Evolutionary conservation across 2,797 vertebrate genomes (phyloP), one percentile per base, ranked within the genome.

Genomic region (Onychomys leucogaster): DNA sequence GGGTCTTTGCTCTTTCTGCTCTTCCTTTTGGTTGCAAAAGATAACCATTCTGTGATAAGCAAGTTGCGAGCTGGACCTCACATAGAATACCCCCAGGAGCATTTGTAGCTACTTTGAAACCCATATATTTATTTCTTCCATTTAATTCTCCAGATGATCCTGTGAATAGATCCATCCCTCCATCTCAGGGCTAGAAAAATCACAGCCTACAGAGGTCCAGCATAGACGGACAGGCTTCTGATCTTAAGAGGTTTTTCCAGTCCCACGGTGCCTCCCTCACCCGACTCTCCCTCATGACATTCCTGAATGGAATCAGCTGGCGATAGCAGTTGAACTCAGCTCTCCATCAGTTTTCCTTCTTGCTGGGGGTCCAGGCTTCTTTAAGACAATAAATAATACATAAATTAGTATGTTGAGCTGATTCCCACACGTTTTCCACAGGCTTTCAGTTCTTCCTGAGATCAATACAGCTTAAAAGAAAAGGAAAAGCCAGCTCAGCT

Each of bases 391-490:
- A 97, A 92, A 95, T 96, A 97, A 97, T 81, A 92, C 81, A 95
- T 93, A 96, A 71, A 97, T 98, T 97, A 96, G 88, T 95, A 94
- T 94, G 90, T 95, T 52, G 90, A 97, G 90, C 94, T 94, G 94
- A 93, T 96, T 97, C 85, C 46, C 94, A 97, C 88, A 94, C 81
- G 81, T 97, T 90, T 86, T 76, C 87, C 90, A 78, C 41, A 82
- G 37, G 59, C 25, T 87, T 95, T 97, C 59, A 71, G 82, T 95
- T 94, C 94, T 98, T 90, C 32, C 81, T 69, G 75, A 96, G 95
- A 98, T 97, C 97, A 95, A 97, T 97, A 97, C 93, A 91, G 92
- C 94, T 97, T 96, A 97, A 97, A 95, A 97, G 96, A 88, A 90
- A 96, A 94, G 92, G 96, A 96, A 97, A 97, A 96, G 90, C 87